Evolutionary conservation across 2,113 vertebrate genomes (phyloP).

Genomic region (Myanophis thanlyinensis): DNA sequence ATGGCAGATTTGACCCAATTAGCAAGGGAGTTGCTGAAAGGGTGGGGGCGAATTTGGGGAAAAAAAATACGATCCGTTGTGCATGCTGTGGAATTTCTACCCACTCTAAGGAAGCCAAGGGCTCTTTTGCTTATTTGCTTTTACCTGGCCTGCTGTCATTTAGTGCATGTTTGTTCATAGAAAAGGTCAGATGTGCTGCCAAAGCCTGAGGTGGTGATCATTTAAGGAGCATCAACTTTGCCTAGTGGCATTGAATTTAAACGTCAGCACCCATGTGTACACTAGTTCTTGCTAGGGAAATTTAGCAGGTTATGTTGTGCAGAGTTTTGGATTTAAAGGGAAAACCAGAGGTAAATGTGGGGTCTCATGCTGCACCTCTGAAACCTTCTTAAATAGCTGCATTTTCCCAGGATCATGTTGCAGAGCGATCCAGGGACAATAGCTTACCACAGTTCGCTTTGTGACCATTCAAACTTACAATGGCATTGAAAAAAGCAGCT

Average conservation of each 20-base stretch:
- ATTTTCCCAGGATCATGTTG: neutral
- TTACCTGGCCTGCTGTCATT: conserved; percentile 36
- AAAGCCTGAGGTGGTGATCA: neutral
- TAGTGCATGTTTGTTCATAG: conserved; percentile 17
- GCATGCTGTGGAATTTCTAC: neutral
- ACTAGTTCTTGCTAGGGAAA: fast-evolving
- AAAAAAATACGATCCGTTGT: neutral
- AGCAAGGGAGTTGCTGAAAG: neutral
- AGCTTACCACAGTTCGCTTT: too few relatives aligned
- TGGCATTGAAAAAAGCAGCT: too few relatives aligned
- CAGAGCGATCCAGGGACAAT: neutral
- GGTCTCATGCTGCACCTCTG: neutral
- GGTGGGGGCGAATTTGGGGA: neutral
- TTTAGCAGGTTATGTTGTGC: neutral
- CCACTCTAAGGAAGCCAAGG: neutral
- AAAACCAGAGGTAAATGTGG: neutral
- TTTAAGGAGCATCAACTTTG: neutral
- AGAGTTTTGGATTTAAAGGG: neutral
- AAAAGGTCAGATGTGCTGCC: conserved; percentile 19
- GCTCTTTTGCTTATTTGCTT: conserved; percentile 12
- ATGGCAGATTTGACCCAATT: neutral
- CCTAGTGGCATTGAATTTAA: neutral
- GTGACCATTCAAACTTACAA: too few relatives aligned
- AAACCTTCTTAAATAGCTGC: neutral
- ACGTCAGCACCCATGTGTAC: neutral